phyloP scores from a whole-genome alignment of 2,113 vertebrate genomes.

The Cryptoleucopteryx plumbea region DNA sequence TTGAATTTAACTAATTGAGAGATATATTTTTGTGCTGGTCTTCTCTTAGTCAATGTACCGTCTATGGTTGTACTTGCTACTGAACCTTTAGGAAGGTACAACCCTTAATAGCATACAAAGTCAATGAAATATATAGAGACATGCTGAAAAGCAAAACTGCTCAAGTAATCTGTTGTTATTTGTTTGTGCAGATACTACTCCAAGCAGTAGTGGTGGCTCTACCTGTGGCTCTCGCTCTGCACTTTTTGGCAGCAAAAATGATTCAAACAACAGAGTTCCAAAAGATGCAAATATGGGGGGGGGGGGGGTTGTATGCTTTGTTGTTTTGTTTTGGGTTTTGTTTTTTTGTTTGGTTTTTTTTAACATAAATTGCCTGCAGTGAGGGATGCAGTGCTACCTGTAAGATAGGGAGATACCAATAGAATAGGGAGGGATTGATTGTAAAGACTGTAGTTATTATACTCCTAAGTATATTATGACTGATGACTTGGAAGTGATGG shows the following conservation, averaged over 20 bases:
- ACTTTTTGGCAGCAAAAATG: not conserved
- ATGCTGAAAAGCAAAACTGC: not conserved
- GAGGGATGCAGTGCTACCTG: not conserved
- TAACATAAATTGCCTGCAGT: not conserved
- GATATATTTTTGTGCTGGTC: not conserved
- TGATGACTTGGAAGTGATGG: not conserved
- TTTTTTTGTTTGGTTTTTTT: not conserved
- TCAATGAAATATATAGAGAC: not conserved
- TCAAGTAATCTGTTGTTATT: not conserved
- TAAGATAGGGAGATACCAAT: not conserved
- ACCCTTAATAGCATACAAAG: not conserved
- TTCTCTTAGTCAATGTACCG: not conserved
- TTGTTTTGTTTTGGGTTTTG: too few species aligned
- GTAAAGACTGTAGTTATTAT: not conserved
- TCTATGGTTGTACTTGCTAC: not conserved
- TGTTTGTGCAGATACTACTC: not conserved
- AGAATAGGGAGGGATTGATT: not conserved
- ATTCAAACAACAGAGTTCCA: not conserved
- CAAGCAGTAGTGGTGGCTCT: not conserved
- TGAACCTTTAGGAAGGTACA: not conserved
- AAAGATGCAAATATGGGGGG: not conserved
- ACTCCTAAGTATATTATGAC: fast-evolving
- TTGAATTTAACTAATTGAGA: not conserved
- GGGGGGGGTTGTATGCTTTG: too few species aligned
- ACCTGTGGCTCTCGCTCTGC: not conserved